A percentile compares a stretch with the other conserved stretches of the same genome.
Evolutionary conservation across 2,888 invertebrate genomes (phyloP).

Genomic region (Spisula solida): DNA sequence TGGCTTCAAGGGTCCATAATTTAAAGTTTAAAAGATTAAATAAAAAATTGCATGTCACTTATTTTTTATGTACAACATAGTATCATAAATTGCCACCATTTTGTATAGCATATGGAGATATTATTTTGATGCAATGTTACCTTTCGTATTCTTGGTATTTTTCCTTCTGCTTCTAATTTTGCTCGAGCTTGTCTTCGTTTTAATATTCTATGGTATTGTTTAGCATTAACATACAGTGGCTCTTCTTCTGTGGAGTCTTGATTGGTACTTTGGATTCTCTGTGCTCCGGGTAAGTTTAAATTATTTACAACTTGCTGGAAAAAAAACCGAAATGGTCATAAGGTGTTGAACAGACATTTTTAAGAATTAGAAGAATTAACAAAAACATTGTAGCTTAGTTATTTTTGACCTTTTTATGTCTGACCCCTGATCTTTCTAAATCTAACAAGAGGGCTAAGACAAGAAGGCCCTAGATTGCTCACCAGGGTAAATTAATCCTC

Average conservation of each 20-base stretch:
- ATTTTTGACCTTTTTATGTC: too few species aligned
- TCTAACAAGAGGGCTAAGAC: too few species aligned
- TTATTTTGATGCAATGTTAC: conserved; percentile 88
- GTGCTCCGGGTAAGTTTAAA: conserved; percentile 33
- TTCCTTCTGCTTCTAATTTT: conserved; percentile 96
- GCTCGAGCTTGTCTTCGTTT: conserved; percentile 98
- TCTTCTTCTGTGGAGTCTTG: conserved; percentile 91
- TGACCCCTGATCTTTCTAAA: too few species aligned
- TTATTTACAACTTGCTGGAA: conserved; percentile 62
- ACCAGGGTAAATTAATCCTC: background rate
- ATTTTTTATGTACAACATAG: too few species aligned
- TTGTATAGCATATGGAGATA: background rate
- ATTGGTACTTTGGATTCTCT: conserved; percentile 47
- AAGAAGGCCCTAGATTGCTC: background rate
- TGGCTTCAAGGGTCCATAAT: too few species aligned
- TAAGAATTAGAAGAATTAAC: too few species aligned
- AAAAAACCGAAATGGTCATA: background rate
- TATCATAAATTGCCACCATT: too few species aligned
- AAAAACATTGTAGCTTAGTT: too few species aligned
- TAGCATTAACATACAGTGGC: conserved; percentile 98
- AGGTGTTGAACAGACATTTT: too few species aligned
- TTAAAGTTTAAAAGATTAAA: too few species aligned
- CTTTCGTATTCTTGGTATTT: conserved; percentile 98
- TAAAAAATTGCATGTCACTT: too few species aligned
- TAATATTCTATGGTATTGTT: conserved; percentile 98